These are phyloP conservation scores for Micrastur ruficollis DNA, from an alignment of 2,797 vertebrate genomes.

Conservation along the genomic window DNA sequence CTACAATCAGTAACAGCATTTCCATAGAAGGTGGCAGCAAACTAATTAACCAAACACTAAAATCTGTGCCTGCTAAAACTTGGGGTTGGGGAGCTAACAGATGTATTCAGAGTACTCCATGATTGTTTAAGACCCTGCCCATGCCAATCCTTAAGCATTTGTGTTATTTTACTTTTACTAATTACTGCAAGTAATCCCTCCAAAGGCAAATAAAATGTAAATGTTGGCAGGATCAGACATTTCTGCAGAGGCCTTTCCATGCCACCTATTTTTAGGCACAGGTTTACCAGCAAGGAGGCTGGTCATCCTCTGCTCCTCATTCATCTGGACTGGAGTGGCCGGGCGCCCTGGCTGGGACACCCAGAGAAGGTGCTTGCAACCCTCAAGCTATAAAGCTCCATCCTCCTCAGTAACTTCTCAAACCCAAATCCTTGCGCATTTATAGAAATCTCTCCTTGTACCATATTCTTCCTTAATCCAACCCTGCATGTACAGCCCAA, in stretches of 20 bases:
- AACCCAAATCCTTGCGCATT: background rate
- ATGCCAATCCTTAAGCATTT: background rate
- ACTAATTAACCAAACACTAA: background rate
- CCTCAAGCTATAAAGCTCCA: background rate
- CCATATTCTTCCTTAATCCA: background rate
- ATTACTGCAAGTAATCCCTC: background rate
- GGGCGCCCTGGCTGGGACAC: fast-evolving
- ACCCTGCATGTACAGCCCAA: fast-evolving
- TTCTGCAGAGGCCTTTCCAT: background rate
- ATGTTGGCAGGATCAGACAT: background rate
- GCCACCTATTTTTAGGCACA: background rate
- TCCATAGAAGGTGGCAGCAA: background rate
- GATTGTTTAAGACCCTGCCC: background rate
- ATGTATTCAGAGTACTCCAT: background rate
- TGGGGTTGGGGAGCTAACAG: background rate
- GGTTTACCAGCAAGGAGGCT: background rate
- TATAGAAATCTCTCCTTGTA: background rate
- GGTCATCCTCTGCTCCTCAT: background rate
- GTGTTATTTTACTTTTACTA: background rate
- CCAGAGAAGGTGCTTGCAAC: background rate
- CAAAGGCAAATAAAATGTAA: conserved; percentile 9
- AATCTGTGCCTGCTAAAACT: background rate
- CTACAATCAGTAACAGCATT: background rate
- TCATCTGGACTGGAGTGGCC: background rate
- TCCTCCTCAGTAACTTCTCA: background rate